Conservation (phyloP, 2,113 vertebrate species). For the Anhinga anhinga region DNA sequence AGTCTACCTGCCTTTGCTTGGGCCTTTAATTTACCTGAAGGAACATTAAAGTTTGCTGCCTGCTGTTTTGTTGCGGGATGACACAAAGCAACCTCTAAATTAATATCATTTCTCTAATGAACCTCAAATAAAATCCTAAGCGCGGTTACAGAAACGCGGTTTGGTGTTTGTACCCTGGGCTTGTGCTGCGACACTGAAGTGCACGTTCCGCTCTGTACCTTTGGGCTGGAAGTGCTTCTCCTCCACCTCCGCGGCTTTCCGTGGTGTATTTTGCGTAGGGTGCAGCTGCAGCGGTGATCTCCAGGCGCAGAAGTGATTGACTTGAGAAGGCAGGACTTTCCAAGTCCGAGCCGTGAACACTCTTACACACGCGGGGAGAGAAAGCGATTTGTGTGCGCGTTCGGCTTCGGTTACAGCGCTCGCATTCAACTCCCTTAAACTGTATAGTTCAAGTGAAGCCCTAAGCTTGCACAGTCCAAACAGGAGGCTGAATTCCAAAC, state of each 20-base stretch:
- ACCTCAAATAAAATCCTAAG: too few relatives aligned
- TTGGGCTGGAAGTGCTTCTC: background rate
- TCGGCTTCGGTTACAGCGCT: too few relatives aligned
- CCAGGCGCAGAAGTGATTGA: background rate
- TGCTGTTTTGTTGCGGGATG: background rate
- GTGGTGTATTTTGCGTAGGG: accelerated
- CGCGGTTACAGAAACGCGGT: accelerated
- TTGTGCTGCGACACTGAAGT: accelerated
- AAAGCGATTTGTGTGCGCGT: accelerated
- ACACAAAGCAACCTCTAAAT: background rate
- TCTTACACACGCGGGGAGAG: background rate
- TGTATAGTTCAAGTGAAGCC: background rate
- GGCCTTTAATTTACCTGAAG: background rate
- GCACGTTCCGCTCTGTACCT: accelerated
- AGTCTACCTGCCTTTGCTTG: background rate
- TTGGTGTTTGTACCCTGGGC: background rate
- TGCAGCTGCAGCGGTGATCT: background rate
- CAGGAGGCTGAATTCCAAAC: background rate
- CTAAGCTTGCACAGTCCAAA: background rate
- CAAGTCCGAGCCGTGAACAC: background rate
- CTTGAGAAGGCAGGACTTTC: background rate
- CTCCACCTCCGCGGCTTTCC: too few relatives aligned
- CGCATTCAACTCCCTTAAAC: background rate
- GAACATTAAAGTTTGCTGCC: background rate
- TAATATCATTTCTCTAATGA: too few relatives aligned